Evolutionary conservation across 2,888 invertebrate genomes (phyloP).

Genomic region (Andrena fulva): DNA sequence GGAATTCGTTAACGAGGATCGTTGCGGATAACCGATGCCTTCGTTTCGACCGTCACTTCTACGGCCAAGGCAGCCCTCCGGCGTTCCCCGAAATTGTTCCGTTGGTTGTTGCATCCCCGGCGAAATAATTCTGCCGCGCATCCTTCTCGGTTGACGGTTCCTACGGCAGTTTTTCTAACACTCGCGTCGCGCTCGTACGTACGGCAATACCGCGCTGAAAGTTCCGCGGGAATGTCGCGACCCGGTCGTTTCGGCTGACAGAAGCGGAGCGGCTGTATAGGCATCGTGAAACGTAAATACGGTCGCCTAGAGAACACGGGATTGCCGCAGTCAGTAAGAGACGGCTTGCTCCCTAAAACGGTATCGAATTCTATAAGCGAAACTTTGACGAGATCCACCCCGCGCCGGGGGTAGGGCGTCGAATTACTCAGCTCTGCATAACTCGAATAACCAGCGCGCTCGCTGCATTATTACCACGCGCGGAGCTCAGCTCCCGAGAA

Average conservation of each 20-base stretch:
- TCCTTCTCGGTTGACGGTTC: not conserved
- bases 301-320: not conserved
- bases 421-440: conserved; percentile 22
- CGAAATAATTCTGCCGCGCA: conserved; percentile 9
- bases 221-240: no score
- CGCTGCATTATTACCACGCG: conserved; percentile 28
- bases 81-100: conserved; percentile 18
- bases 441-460: conserved; percentile 33
- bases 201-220: no score
- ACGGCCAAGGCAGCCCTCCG: not conserved
- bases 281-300: not conserved
- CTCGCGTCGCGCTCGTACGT: no score
- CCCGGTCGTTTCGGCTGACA: no score
- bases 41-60: conserved; percentile 1
- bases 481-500: not conserved
- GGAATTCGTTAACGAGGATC: conserved; percentile 47
- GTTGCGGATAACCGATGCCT: conserved; percentile 33
- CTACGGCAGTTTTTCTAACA: not conserved
- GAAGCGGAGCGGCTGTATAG: not conserved
- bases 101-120: conserved; percentile 9
- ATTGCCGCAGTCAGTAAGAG: not conserved
- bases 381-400: conserved; percentile 29
- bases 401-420: not conserved
- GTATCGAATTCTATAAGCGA: not conserved
- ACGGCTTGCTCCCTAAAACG: not conserved